Percentiles rank a stretch among this genome's conserved stretches.
Evolutionary conservation across 2,113 vertebrate genomes (phyloP).

Genomic region (Anser cygnoides): DNA sequence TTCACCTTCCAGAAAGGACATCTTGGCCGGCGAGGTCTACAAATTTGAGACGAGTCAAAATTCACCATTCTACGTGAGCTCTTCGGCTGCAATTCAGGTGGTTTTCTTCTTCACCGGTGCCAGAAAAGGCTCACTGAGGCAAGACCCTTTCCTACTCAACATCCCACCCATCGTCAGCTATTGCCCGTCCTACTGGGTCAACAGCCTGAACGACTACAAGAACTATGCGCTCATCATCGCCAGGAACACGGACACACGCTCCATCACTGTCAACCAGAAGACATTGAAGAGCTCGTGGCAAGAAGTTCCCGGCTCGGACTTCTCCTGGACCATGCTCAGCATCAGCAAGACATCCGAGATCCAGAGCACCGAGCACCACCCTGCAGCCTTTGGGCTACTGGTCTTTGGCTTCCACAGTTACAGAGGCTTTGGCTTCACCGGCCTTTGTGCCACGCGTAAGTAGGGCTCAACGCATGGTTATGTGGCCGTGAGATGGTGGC

Average conservation of each 20-base stretch:
- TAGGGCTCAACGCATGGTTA: not conserved
- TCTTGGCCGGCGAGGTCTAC: accelerated
- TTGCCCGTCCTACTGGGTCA: slow-evolving; percentile 69
- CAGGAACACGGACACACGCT: not conserved
- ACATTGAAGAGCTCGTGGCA: slow-evolving; percentile 35
- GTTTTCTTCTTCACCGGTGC: not conserved
- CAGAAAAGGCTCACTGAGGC: accelerated
- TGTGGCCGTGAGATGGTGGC: not conserved
- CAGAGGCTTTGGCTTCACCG: slow-evolving; percentile 71
- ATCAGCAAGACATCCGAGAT: accelerated
- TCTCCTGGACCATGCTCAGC: slow-evolving; percentile 71
- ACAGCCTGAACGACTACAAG: not conserved
- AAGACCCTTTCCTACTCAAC: slow-evolving; percentile 73
- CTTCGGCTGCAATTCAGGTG: not conserved
- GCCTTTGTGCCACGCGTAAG: not conserved
- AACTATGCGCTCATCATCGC: slow-evolving; percentile 70
- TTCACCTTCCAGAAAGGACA: accelerated
- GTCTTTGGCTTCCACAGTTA: slow-evolving; percentile 55
- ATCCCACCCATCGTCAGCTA: slow-evolving; percentile 60
- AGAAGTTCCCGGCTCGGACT: slow-evolving; percentile 52
- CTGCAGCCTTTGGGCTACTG: slow-evolving; percentile 63
- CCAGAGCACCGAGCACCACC: not conserved
- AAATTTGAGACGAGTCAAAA: accelerated
- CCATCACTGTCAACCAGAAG: slow-evolving; percentile 21
- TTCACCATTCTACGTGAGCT: not conserved